Evolutionary conservation across 2,113 vertebrate species (phyloP), one percentile per base, ranked within the genome.

Genomic region (Tautogolabrus adspersus): DNA sequence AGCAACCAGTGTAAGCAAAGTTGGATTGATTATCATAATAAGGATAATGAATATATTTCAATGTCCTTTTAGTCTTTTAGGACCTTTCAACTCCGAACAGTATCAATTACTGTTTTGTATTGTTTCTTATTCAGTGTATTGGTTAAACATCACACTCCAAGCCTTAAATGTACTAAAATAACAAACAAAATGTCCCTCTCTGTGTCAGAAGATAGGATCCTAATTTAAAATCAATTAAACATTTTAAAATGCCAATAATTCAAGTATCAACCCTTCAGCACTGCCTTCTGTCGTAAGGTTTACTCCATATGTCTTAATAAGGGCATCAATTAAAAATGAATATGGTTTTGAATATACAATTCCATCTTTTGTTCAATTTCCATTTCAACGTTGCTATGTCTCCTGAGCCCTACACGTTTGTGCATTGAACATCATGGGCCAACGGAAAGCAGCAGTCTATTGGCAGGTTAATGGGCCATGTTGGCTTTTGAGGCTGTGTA

Each of bases 131-230:
- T 8, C 9, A 11, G 42, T 44, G 10, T 2, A 26, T 26, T 26
- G 26, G 2, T 44, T 13, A 11, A 44, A 44, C 13, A 10, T 34
- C 49, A 11, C 26, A 55, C 30, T 40, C 30, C 2, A n/a, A 60
- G 60, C 55, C 42, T 18, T 18, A 8, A 18, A 15, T 67, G 12
- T n/a, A 2, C 18, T 12, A 44, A 76, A 19, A 18, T 30, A 11
- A 46, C 30, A 61, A 21, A 8, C 21, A 1, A 21, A 55, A 54
- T 2, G 0, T 22, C 16, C 22, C 22, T 9, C 16, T 37, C 59
- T 66, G 13, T 23, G 66, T 47, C 49, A 67, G 47, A 44, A 16
- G 69, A 72, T 72, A 12, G 12, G 37, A 62, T 30, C 34, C 37
- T 54, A 34, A n/a, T 37, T 42, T 11, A 22, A 1, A 13, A 3